Conservation (phyloP, 37 sponge, comb jelly and placozoan genomes). For the Eunapius fragilis region DNA sequence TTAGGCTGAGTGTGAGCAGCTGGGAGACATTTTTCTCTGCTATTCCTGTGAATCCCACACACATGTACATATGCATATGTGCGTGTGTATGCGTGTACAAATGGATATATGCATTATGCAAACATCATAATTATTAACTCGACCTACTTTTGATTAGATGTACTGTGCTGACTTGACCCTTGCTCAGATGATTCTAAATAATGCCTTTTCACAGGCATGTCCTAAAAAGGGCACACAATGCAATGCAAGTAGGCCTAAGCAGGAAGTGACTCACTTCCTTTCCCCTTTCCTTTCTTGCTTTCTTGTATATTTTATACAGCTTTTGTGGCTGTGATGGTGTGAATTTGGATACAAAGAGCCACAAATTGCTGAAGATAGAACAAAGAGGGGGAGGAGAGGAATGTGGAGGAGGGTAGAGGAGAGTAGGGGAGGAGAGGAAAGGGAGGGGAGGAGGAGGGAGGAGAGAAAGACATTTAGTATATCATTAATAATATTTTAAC, state of each 20-base stretch:
- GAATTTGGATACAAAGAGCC: constrained; percentile 96
- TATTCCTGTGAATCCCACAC: background rate
- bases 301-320: constrained; percentile 65
- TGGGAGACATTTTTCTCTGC: background rate
- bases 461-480: background rate
- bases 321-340: constrained; percentile 63
- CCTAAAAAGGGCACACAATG: background rate
- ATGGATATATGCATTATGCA: constrained; percentile 6
- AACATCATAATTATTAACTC: background rate
- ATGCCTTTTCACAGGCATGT: constrained; percentile 25
- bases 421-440: background rate
- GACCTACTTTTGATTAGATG: background rate
- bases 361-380: constrained; percentile 74
- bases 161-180: background rate
- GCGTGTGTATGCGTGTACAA: constrained; percentile 2
- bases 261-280: constrained; percentile 18
- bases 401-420: background rate
- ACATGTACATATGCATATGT: background rate
- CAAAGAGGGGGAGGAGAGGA: too few species aligned
- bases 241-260: background rate
- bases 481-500: background rate
- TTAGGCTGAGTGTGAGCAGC: background rate
- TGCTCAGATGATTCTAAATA: constrained; percentile 9
- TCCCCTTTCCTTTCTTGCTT: background rate
- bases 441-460: background rate